Percentiles rank a stretch among this genome's conserved stretches.
Evolutionary conservation across 2,113 vertebrate genomes (phyloP).

Genomic region (Epinephelus lanceolatus): DNA sequence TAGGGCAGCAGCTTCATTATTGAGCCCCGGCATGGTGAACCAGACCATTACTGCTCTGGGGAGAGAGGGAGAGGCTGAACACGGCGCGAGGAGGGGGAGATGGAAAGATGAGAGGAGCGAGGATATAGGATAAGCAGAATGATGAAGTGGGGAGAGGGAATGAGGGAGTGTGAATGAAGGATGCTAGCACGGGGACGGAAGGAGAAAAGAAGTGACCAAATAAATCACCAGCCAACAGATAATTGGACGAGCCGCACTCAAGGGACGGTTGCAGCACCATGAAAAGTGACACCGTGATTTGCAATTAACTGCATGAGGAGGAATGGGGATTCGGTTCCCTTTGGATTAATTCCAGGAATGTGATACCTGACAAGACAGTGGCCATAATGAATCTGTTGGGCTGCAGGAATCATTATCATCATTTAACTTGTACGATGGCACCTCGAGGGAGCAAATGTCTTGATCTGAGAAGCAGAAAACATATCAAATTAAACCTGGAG

Average conservation of each 20-base stretch:
- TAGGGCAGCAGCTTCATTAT: constrained; percentile 70
- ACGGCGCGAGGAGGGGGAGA: constrained; percentile 20
- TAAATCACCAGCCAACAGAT: constrained; percentile 78
- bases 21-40: constrained; percentile 52
- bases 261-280: constrained; percentile 54
- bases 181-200: constrained; percentile 37
- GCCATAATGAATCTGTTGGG: constrained; percentile 64
- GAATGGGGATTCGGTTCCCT: constrained; percentile 66
- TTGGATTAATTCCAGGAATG: constrained; percentile 67
- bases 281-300: constrained; percentile 75
- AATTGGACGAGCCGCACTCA: constrained; percentile 77
- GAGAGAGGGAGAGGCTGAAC: constrained; percentile 24
- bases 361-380: constrained; percentile 69
- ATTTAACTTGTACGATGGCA: constrained; percentile 63
- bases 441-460: constrained; percentile 37
- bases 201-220: constrained; percentile 71
- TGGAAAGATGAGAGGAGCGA: constrained; percentile 50
- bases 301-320: constrained; percentile 74
- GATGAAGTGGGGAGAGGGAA: constrained; percentile 55
- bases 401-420: constrained; percentile 54
- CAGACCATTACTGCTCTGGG: constrained; percentile 66
- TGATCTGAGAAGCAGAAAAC: constrained; percentile 24
- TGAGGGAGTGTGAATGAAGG: constrained; percentile 51
- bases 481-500: constrained; percentile 27
- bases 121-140: constrained; percentile 47